A percentile compares a stretch with the other conserved stretches of the same genome.
phyloP scores from a whole-genome alignment of 2,113 vertebrate genomes.

The Ramphastos sulfuratus region DNA sequence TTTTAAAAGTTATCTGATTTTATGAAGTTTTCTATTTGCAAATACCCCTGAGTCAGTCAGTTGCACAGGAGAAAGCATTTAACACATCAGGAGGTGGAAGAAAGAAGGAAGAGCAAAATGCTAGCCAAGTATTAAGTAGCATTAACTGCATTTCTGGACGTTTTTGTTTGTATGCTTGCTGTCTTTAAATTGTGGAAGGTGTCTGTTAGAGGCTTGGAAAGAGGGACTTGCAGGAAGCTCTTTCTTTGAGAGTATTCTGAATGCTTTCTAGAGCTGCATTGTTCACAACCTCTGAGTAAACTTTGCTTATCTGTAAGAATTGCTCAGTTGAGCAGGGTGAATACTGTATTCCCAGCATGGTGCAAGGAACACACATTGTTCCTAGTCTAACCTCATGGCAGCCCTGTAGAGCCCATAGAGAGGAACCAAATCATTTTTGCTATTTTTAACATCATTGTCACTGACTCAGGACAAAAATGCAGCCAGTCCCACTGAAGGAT shows the following conservation, averaged over 20 bases:
- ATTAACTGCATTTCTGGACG: not conserved
- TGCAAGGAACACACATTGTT: not conserved
- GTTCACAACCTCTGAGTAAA: not conserved
- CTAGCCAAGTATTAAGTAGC: not conserved
- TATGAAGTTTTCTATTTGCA: not conserved
- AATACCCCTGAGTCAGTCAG: not conserved
- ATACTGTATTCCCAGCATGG: not conserved
- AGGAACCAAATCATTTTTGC: rapidly evolving
- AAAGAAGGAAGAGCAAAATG: not conserved
- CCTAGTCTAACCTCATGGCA: not conserved
- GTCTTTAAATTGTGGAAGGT: not conserved
- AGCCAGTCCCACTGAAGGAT: not conserved
- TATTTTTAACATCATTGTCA: not conserved
- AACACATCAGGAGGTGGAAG: not conserved
- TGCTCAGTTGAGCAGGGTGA: not conserved
- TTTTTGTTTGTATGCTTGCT: not conserved
- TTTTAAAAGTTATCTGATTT: not conserved
- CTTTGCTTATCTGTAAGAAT: not conserved
- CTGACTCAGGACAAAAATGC: not conserved
- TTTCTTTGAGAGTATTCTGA: not conserved
- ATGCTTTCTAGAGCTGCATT: not conserved
- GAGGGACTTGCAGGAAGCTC: not conserved
- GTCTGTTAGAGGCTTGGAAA: not conserved
- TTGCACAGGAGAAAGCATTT: not conserved
- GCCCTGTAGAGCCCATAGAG: not conserved